phyloP scores from a whole-genome alignment of 2,888 invertebrate species.

The Scaptomyza tumidula region DNA sequence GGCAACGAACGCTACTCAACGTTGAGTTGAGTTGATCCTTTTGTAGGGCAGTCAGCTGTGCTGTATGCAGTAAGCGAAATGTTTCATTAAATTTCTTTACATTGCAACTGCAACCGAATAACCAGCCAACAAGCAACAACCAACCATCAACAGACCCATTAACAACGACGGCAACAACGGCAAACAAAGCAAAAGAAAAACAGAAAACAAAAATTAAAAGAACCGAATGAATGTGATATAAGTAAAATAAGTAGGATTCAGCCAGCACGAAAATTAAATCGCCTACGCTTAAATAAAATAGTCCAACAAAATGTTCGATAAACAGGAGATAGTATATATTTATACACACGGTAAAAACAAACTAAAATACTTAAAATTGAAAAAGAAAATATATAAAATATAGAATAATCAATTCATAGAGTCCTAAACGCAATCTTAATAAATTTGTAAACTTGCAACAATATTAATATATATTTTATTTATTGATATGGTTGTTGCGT shows the following conservation, averaged over 20 bases:
- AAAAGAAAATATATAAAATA: background rate
- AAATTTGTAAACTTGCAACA: too few species aligned
- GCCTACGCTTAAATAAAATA: background rate
- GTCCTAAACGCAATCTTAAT: too few species aligned
- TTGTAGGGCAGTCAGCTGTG: conserved; percentile 13
- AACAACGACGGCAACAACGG: conserved; percentile 43
- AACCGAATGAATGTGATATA: conserved; percentile 7
- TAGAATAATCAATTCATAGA: background rate
- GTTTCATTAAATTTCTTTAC: conserved; percentile 56
- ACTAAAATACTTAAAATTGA: too few species aligned
- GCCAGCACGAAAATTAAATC: conserved; percentile 10
- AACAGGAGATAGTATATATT: too few species aligned
- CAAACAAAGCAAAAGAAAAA: background rate
- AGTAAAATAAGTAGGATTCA: background rate
- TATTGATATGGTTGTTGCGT: too few species aligned
- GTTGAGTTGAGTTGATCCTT: conserved; percentile 4
- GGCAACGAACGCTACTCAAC: conserved; percentile 13
- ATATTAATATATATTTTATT: background rate
- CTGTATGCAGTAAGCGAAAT: conserved; percentile 37
- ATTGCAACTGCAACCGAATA: conserved; percentile 47
- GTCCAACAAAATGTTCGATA: too few species aligned
- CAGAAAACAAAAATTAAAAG: background rate
- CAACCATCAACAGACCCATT: conserved; percentile 50
- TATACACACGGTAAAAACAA: too few species aligned
- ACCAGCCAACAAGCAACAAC: conserved; percentile 28